Evolutionary conservation across 2,113 vertebrate genomes (phyloP), one percentile per base, ranked within the genome.

Genomic region (Corynorhinus townsendii): DNA sequence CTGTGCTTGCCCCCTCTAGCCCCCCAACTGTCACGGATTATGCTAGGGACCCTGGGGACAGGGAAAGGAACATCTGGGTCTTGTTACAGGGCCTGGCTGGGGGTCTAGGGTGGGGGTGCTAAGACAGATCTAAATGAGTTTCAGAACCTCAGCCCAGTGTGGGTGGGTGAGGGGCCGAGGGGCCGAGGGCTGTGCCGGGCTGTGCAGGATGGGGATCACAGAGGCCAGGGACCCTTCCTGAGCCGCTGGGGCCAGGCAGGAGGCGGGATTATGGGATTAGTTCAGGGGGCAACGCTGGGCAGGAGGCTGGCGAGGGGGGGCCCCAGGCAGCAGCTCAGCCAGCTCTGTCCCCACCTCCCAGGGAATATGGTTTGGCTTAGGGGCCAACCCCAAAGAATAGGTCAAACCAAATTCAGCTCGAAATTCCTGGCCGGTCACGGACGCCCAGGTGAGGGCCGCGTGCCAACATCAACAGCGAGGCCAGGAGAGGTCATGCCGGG

Each of bases 291-390:
- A 35, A 15, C 0, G 1, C 35, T n/a, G 54, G 90, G 93, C 93
- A 96, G 68, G 72, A 62, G 59, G 28, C 73, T 94, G 92, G 93
- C 0, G 28, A 77, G 79, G 43, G 77, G 77, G 62, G 73, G 86
- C 95, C 90, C 62, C 92, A 38, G 95, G 96, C 95, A 0, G 64
- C 33, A 73, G 95, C 88, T 93, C 93, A 35, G 73, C 56, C 88
- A 15, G 77, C 87, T 92, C 35, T 1, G 22, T 80, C 95, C 82
- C 82, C 56, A 62, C 33, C 82, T 92, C 95, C 90, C 79, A 2
- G 79, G 88, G 95, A 97, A 97, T 97, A 49, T 95, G 97, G 96
- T 97, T 96, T 92, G 92, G 97, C 96, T 97, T 97, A 97, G 75
- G 89, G 93, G 40, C 94, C 56, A 76, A 79, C 82, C 88, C 88